Evolutionary conservation across 2,797 vertebrate species (phyloP).

Genomic region (Gephyroberyx darwinii): DNA sequence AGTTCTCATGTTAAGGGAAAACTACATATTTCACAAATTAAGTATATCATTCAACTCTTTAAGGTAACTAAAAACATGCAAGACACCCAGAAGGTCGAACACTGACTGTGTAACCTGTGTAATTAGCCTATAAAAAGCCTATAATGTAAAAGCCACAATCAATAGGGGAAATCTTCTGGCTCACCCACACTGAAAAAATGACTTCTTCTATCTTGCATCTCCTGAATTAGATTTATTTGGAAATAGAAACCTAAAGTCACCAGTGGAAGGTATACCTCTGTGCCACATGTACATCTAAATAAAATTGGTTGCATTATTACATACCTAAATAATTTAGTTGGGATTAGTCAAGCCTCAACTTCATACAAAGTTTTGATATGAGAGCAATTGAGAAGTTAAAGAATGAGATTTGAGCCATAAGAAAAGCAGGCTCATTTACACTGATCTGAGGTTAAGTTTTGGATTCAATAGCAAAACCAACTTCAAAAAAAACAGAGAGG

Average conservation of each 20-base stretch:
- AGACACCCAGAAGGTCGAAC: neutral
- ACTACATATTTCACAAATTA: conserved; percentile 6
- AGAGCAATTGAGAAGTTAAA: no score
- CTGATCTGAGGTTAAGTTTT: no score
- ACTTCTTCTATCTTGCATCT: conserved; percentile 17
- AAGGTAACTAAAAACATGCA: neutral
- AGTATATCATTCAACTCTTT: neutral
- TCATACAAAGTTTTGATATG: no score
- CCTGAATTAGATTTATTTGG: conserved; percentile 49
- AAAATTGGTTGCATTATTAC: neutral
- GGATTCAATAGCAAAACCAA: no score
- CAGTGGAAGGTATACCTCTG: neutral
- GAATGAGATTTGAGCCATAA: no score
- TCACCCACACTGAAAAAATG: conserved; percentile 59
- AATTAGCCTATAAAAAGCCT: neutral
- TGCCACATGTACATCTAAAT: neutral
- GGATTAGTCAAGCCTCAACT: no score
- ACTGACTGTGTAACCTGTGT: neutral
- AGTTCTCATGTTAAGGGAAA: conserved; percentile 3
- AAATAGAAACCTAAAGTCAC: conserved; percentile 66
- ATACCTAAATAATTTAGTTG: neutral
- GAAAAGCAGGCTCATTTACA: no score
- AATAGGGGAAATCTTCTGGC: conserved; percentile 41
- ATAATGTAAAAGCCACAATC: conserved; percentile 35
- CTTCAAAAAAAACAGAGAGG: no score